A percentile compares a stretch with the other conserved stretches of the same genome.
Conservation (phyloP, 30 jellyfish, hydroid and myxozoan species). For the Turritopsis rubra region DNA sequence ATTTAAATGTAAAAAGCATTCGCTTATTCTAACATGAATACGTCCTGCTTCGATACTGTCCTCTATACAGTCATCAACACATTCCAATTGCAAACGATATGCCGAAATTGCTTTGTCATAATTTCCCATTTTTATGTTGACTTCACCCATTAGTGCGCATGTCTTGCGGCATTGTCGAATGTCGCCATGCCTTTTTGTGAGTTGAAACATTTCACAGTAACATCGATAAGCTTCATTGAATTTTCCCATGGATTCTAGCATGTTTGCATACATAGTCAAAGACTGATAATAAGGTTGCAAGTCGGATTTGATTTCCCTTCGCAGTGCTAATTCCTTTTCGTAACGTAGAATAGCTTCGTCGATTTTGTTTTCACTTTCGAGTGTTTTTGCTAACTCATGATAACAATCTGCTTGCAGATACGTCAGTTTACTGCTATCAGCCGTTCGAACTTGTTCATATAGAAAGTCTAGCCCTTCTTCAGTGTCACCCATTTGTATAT, state of each 20-base stretch:
- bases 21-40: constrained; percentile 56
- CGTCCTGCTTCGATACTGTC: constrained; percentile 44
- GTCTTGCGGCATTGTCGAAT: constrained; percentile 9
- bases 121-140: constrained; percentile 46
- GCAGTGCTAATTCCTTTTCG: constrained; percentile 34
- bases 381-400: constrained; percentile 40
- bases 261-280: constrained; percentile 1
- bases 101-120: constrained; percentile 63
- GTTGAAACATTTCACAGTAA: constrained; percentile 35
- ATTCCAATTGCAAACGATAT: constrained; percentile 49
- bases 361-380: constrained; percentile 15
- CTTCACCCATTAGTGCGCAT: constrained; percentile 44
- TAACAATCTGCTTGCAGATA: constrained; percentile 58
- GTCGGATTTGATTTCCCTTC: constrained; percentile 21
- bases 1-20: constrained; percentile 44
- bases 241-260: constrained; percentile 20
- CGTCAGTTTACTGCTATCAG: constrained; percentile 50
- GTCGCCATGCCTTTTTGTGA: constrained; percentile 19
- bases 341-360: constrained; percentile 31
- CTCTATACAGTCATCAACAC: constrained; percentile 35
- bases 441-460: constrained; percentile 56
- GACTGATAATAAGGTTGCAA: neutral
- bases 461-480: constrained; percentile 61
- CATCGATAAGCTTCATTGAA: constrained; percentile 32
- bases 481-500: constrained; percentile 44